A percentile compares a stretch with the other conserved stretches of the same genome.
Evolutionary conservation across 2,888 invertebrate species (phyloP).

Genomic region (Caprella mutica): DNA sequence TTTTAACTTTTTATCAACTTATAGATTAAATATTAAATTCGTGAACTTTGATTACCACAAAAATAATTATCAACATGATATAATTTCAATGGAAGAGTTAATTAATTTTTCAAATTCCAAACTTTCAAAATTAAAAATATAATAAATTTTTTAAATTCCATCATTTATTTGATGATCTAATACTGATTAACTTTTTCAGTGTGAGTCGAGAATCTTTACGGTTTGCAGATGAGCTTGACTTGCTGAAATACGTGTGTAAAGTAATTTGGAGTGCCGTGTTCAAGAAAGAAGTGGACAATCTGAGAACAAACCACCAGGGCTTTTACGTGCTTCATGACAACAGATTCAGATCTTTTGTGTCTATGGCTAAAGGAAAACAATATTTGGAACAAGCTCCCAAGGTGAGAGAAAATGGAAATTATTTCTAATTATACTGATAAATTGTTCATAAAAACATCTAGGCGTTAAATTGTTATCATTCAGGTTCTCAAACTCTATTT

Average conservation of each 20-base stretch:
- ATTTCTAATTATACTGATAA: too few species aligned
- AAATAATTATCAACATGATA: too few species aligned
- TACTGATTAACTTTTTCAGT: slow-evolving; percentile 40
- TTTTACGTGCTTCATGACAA: slow-evolving; percentile 96
- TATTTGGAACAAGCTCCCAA: slow-evolving; percentile 83
- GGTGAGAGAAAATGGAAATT: slow-evolving; percentile 48
- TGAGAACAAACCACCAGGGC: slow-evolving; percentile 94
- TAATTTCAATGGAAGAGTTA: too few species aligned
- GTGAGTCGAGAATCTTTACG: slow-evolving; percentile 82
- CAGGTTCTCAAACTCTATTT: too few species aligned
- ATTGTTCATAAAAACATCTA: too few species aligned
- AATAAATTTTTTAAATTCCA: too few species aligned
- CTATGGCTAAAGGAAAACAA: slow-evolving; percentile 76
- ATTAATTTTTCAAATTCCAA: too few species aligned
- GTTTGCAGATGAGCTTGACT: slow-evolving; percentile 93
- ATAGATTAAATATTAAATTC: too few species aligned
- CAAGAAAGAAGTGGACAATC: slow-evolving; percentile 95
- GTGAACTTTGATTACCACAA: too few species aligned
- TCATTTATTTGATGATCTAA: neutral
- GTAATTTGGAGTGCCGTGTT: slow-evolving; percentile 98
- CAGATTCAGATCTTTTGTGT: slow-evolving; percentile 76
- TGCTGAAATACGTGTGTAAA: slow-evolving; percentile 96
- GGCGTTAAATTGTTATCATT: too few species aligned
- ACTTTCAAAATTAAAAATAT: too few species aligned
- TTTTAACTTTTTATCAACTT: too few species aligned